Evolutionary conservation across 1,140 invertebrate genomes (phyloP).

Genomic region (Bombus breviceps): DNA sequence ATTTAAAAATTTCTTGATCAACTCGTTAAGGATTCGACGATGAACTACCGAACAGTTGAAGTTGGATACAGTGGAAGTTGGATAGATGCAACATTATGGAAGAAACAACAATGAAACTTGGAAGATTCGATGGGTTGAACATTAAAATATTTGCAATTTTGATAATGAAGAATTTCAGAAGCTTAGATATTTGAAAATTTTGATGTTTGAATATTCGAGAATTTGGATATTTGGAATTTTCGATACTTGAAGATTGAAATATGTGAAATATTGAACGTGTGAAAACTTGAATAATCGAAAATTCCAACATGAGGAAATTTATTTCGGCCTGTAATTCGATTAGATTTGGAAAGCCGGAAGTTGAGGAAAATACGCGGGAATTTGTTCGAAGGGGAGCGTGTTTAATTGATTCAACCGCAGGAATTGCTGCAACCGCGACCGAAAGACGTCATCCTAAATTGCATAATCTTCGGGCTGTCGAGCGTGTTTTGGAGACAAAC

Average conservation of each 20-base stretch:
- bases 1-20: not conserved
- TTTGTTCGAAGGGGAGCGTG: not conserved
- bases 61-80: too few species aligned
- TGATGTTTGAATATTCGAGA: not conserved
- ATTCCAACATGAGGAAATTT: not conserved
- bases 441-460: slow-evolving; percentile 7
- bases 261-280: too few species aligned
- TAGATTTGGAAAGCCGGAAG: not conserved
- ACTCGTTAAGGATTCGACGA: not conserved
- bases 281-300: not conserved
- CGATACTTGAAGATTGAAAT: too few species aligned
- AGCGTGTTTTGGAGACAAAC: not conserved
- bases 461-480: slow-evolving; percentile 17
- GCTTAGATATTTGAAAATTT: not conserved
- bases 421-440: not conserved
- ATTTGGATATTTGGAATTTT: not conserved
- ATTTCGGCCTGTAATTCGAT: not conserved
- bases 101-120: too few species aligned
- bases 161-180: too few species aligned
- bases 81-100: too few species aligned
- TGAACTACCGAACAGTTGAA: too few species aligned
- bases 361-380: not conserved
- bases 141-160: not conserved
- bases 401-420: not conserved
- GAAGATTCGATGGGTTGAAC: not conserved